These are phyloP conservation scores for Oscheius sp. DNA, from an alignment of 2,888 invertebrate species.

Conservation along the genomic window DNA sequence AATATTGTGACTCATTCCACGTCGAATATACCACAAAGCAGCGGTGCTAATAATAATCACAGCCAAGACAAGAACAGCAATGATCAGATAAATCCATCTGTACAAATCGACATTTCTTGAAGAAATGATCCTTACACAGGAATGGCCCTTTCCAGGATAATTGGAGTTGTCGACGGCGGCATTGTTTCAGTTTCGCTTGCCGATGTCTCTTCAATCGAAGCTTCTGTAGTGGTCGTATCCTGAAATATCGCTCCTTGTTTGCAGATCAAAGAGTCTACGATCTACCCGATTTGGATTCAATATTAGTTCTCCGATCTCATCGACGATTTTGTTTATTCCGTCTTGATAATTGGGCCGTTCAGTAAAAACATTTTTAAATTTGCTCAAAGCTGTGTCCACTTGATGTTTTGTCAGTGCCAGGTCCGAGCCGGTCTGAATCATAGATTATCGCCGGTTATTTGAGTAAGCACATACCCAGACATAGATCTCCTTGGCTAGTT, in stretches of 20 bases:
- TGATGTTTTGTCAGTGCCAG: slow-evolving; percentile 64
- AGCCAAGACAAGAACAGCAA: slow-evolving; percentile 35
- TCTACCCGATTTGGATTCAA: slow-evolving; percentile 62
- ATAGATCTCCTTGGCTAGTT: slow-evolving; percentile 67
- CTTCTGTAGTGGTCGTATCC: slow-evolving; percentile 28
- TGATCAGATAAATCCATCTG: slow-evolving; percentile 44
- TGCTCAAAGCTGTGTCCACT: slow-evolving; percentile 59
- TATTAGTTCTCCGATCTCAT: slow-evolving; percentile 68
- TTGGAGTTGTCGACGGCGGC: not conserved
- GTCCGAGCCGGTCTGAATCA: slow-evolving; percentile 65
- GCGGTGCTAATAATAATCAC: slow-evolving; percentile 6
- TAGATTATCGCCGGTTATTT: not conserved
- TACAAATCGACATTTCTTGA: not conserved
- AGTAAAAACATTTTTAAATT: slow-evolving; percentile 67
- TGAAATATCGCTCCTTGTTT: not conserved
- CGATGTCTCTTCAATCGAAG: slow-evolving; percentile 23
- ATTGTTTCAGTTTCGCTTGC: slow-evolving; percentile 29
- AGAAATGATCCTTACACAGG: slow-evolving; percentile 34
- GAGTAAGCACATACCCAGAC: slow-evolving; percentile 60
- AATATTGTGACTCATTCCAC: slow-evolving; percentile 19
- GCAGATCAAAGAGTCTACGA: not conserved
- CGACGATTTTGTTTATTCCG: slow-evolving; percentile 68
- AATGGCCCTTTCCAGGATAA: slow-evolving; percentile 36
- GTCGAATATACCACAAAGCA: slow-evolving; percentile 27
- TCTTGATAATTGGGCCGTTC: slow-evolving; percentile 71